Evolutionary conservation across 1,140 invertebrate species (phyloP).

Genomic region (Drosophila parvula): DNA sequence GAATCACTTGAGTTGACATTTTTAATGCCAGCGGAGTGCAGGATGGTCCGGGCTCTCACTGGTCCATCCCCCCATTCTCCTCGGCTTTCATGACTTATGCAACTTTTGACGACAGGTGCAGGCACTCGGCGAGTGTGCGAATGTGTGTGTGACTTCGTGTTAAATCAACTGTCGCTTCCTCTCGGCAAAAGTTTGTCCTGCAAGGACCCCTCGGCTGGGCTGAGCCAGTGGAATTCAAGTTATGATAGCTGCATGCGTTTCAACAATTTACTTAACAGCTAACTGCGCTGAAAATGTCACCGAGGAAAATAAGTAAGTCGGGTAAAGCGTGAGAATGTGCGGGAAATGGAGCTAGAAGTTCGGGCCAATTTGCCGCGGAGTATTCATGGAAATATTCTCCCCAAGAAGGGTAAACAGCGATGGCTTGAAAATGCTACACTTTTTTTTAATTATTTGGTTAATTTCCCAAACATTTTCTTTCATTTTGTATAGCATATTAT

Average conservation of each 20-base stretch:
- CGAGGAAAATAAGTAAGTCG: slow-evolving; percentile 30
- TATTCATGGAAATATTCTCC: background rate
- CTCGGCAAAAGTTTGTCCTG: slow-evolving; percentile 76
- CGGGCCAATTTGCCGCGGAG: background rate
- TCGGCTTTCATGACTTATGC: slow-evolving; percentile 77
- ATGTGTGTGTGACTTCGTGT: slow-evolving; percentile 56
- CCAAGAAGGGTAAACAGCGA: background rate
- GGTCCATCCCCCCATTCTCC: background rate
- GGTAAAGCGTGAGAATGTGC: slow-evolving; percentile 13
- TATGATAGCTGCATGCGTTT: slow-evolving; percentile 75
- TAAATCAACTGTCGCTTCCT: slow-evolving; percentile 82
- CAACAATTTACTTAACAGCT: slow-evolving; percentile 72
- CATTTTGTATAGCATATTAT: no score
- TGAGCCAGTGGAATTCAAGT: slow-evolving; percentile 53
- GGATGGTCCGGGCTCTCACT: background rate
- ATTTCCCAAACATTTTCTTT: background rate
- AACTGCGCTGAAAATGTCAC: slow-evolving; percentile 50
- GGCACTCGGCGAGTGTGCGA: slow-evolving; percentile 31
- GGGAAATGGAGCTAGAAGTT: slow-evolving; percentile 17
- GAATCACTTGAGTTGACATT: slow-evolving; percentile 67
- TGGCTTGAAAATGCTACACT: no score
- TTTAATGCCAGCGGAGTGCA: slow-evolving; percentile 54
- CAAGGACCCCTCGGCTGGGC: slow-evolving; percentile 20
- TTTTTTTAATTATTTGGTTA: background rate
- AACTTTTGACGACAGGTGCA: slow-evolving; percentile 80